These are phyloP conservation scores for Camelus dromedarius DNA, from an alignment of 2,113 vertebrate species.

Conservation along the genomic window DNA sequence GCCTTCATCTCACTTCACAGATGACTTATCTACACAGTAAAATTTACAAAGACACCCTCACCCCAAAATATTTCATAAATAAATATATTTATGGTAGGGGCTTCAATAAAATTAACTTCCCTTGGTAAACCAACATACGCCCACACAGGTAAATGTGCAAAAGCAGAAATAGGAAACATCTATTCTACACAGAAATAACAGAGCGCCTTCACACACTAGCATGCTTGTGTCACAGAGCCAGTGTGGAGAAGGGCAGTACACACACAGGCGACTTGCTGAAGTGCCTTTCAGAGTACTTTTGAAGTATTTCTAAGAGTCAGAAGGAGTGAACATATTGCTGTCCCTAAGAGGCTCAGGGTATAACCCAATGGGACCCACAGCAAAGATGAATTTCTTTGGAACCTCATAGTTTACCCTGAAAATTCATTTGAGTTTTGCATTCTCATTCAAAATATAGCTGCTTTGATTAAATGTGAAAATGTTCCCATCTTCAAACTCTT, in stretches of 20 bases:
- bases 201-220: not conserved
- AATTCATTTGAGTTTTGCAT: not conserved
- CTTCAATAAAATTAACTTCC: not conserved
- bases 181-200: not conserved
- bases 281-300: not conserved
- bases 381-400: not conserved
- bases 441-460: not conserved
- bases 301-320: not conserved
- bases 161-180: not conserved
- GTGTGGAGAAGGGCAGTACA: not conserved
- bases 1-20: not conserved
- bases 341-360: not conserved
- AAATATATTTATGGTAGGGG: not conserved
- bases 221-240: not conserved
- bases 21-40: not conserved
- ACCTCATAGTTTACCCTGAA: not conserved
- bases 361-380: not conserved
- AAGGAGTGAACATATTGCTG: not conserved
- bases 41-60: not conserved
- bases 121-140: not conserved
- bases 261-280: not conserved
- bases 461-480: slow-evolving; percentile 14
- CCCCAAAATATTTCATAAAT: not conserved
- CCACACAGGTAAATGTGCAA: not conserved
- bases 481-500: not conserved